phyloP scores from a whole-genome alignment of 2,888 invertebrate genomes.

The Yponomeuta plumbellus region DNA sequence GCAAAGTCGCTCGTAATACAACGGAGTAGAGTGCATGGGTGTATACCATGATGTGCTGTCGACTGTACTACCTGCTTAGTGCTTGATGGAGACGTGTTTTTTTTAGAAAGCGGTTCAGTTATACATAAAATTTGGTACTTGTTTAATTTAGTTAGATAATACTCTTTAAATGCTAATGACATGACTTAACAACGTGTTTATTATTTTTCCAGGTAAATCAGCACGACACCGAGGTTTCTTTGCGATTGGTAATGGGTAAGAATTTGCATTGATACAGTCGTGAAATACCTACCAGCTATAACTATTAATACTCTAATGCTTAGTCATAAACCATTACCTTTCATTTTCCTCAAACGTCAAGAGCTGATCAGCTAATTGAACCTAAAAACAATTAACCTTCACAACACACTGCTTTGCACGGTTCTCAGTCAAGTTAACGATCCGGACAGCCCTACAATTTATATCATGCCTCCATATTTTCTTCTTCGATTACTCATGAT shows the following conservation, averaged over 20 bases:
- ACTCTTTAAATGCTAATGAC: no score
- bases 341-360: not conserved
- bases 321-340: not conserved
- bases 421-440: conserved; percentile 36
- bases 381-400: not conserved
- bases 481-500: conserved; percentile 20
- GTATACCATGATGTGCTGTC: no score
- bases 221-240: not conserved
- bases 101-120: no score
- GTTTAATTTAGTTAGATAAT: no score
- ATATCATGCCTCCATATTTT: conserved; percentile 9
- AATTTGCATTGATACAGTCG: not conserved
- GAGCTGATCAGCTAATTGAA: not conserved
- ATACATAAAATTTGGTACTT: no score
- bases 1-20: no score
- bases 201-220: not conserved
- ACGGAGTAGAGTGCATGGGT: no score
- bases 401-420: conserved; percentile 4
- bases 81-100: no score
- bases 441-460: conserved; percentile 22
- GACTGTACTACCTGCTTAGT: no score
- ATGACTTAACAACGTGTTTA: not conserved
- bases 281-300: not conserved
- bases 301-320: not conserved
- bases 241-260: not conserved